phyloP scores from a whole-genome alignment of 2,888 invertebrate genomes.

The Eupithecia abbreviata region DNA sequence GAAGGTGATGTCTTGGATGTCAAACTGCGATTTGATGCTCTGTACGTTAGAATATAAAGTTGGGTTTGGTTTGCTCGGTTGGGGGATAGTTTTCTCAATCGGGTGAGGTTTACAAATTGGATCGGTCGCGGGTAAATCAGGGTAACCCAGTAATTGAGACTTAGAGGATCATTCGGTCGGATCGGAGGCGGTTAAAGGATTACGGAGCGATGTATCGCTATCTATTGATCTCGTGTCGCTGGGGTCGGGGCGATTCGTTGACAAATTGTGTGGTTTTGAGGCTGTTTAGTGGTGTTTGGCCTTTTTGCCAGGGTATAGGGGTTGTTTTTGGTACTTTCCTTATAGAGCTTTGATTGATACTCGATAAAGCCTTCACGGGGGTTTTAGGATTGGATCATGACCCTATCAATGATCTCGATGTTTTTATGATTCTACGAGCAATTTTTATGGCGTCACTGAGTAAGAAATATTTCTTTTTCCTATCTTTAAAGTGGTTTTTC shows the following conservation, averaged over 20 bases:
- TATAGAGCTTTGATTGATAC: neutral
- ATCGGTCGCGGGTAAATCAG: slow-evolving; percentile 81
- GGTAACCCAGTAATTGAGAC: slow-evolving; percentile 82
- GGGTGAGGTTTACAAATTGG: slow-evolving; percentile 81
- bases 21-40: slow-evolving; percentile 32
- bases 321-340: neutral
- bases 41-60: slow-evolving; percentile 44
- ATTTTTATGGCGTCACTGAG: neutral
- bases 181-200: slow-evolving; percentile 75
- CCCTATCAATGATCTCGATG: neutral
- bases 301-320: slow-evolving; percentile 19
- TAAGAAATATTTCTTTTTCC: neutral
- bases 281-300: slow-evolving; percentile 25
- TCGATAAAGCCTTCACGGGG: neutral
- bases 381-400: neutral
- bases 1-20: slow-evolving; percentile 63
- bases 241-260: slow-evolving; percentile 38
- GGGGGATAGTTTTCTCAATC: slow-evolving; percentile 74
- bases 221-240: slow-evolving; percentile 72
- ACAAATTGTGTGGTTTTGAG: slow-evolving; percentile 39
- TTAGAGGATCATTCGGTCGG: slow-evolving; percentile 79
- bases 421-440: neutral
- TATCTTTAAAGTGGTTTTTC: neutral
- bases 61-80: slow-evolving; percentile 45
- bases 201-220: slow-evolving; percentile 68